Conservation (phyloP, 2,113 vertebrate genomes). For the Globicephala melas region DNA sequence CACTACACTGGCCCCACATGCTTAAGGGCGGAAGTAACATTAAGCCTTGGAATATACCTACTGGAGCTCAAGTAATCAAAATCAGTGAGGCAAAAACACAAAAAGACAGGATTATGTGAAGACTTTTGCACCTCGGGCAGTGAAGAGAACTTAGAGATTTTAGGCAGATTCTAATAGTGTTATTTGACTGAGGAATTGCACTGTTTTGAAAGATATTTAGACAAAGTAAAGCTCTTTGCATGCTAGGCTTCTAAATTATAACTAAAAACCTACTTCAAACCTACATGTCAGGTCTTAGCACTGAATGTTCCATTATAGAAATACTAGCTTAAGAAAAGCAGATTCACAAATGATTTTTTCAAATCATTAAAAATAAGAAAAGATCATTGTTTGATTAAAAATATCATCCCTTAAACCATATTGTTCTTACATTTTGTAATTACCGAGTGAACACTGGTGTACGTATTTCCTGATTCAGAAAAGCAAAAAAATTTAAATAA, state of each 20-base stretch:
- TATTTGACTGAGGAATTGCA: neutral
- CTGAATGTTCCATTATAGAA: conserved; percentile 13
- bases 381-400: conserved; percentile 80
- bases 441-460: conserved; percentile 73
- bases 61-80: neutral
- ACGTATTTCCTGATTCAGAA: conserved; percentile 75
- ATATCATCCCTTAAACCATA: conserved; percentile 72
- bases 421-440: conserved; percentile 74
- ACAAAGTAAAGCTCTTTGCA: neutral
- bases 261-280: neutral
- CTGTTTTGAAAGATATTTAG: neutral
- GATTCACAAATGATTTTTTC: neutral
- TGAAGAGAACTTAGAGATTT: neutral
- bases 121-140: neutral
- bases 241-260: neutral
- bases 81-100: neutral
- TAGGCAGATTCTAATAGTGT: neutral
- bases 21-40: neutral
- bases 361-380: conserved; percentile 22
- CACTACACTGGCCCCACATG: neutral
- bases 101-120: neutral
- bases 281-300: neutral
- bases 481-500: conserved; percentile 73
- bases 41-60: neutral
- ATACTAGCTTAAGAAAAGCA: neutral